phyloP scores from a whole-genome alignment of 2,113 vertebrate genomes.

The Chaetops frenatus region DNA sequence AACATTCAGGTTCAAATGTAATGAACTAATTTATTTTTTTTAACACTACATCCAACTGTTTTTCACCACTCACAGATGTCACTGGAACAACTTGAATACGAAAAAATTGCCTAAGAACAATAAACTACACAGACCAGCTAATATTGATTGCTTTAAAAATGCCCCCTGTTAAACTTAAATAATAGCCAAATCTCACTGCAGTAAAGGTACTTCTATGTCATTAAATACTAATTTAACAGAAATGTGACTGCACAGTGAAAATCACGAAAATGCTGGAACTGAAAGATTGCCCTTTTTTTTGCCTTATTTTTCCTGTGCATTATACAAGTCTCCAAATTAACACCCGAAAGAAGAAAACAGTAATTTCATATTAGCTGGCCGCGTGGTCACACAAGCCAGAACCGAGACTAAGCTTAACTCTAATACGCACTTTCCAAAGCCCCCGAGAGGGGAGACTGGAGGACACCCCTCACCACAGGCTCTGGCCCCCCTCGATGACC shows the following conservation, averaged over 20 bases:
- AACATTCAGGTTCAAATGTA: conserved; percentile 43
- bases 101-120: not conserved
- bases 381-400: not conserved
- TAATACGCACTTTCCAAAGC: fast-evolving
- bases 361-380: not conserved
- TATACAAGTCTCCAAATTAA: not conserved
- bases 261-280: not conserved
- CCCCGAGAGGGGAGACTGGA: not conserved
- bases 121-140: not conserved
- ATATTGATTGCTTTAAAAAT: conserved; percentile 23
- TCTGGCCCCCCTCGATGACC: conserved; percentile 86
- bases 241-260: not conserved
- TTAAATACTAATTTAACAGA: conserved; percentile 18
- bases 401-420: not conserved
- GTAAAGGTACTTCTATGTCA: conserved; percentile 1
- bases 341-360: not conserved
- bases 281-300: not conserved
- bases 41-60: conserved; percentile 23
- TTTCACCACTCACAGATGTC: conserved; percentile 33
- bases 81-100: not conserved
- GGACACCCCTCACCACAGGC: conserved; percentile 70
- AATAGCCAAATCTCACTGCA: not conserved
- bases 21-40: conserved; percentile 60
- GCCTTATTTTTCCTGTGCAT: not conserved
- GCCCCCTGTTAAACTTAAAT: conserved; percentile 34